These are phyloP conservation scores for Grantiella picta DNA, from an alignment of 2,113 vertebrate genomes.

Conservation along the genomic window DNA sequence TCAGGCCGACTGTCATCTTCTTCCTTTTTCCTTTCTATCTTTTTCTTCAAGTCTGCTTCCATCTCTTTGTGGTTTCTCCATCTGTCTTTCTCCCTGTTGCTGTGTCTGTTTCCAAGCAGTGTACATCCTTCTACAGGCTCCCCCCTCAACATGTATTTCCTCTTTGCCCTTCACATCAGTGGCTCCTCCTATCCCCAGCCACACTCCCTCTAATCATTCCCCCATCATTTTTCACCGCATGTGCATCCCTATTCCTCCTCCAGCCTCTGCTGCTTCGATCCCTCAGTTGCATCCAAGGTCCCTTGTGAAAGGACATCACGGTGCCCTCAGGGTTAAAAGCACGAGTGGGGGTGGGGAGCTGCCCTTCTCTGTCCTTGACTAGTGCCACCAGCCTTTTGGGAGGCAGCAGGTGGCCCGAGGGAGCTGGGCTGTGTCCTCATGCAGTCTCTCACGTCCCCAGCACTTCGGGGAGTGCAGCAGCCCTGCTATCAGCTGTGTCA, in stretches of 20 bases:
- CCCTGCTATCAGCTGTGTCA: not conserved
- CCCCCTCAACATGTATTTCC: not conserved
- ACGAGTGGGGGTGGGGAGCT: not conserved
- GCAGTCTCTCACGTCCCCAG: slow-evolving; percentile 35
- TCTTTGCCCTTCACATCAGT: not conserved
- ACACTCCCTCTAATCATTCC: not conserved
- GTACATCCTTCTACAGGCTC: rapidly evolving
- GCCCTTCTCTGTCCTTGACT: not conserved
- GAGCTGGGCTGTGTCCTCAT: not conserved
- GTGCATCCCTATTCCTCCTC: not conserved
- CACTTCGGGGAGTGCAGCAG: not conserved
- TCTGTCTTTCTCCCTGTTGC: not conserved
- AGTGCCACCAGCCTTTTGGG: not conserved
- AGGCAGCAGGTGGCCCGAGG: not conserved
- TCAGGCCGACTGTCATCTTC: not conserved
- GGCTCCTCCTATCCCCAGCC: not conserved
- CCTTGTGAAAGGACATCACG: not conserved
- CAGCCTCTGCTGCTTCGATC: not conserved
- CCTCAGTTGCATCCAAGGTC: not conserved
- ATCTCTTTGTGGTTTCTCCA: not conserved
- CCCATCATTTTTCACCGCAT: not conserved
- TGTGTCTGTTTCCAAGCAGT: not conserved
- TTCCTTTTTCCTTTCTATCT: not conserved
- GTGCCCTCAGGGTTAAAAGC: not conserved
- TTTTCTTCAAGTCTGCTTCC: not conserved